These are phyloP conservation scores for Sebastes oblongus DNA, from an alignment of 2,797 vertebrate species.

Conservation along the genomic window DNA sequence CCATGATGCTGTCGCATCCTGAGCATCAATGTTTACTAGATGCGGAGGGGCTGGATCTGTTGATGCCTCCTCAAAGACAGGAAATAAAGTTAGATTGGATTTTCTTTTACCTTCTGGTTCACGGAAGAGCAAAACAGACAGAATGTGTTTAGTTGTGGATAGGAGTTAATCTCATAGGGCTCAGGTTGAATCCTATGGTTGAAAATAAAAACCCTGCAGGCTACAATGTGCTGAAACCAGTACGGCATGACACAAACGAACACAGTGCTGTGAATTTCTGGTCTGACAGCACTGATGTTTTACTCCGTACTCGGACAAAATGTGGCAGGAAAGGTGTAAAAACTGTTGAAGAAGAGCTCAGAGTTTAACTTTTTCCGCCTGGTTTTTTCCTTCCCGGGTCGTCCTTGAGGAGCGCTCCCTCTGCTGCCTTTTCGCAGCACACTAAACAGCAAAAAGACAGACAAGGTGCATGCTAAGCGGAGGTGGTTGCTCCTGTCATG, in stretches of 20 bases:
- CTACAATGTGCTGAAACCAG: neutral
- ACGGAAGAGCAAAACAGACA: neutral
- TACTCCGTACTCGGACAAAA: neutral
- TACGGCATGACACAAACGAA: neutral
- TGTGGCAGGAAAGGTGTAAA: neutral
- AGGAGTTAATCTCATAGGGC: neutral
- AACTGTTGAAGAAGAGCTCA: neutral
- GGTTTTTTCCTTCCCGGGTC: neutral
- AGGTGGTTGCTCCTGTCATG: conserved; percentile 63
- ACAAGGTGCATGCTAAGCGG: conserved; percentile 49
- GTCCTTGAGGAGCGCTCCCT: conserved; percentile 38
- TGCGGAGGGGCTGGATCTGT: neutral
- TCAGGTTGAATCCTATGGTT: neutral
- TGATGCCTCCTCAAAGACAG: neutral
- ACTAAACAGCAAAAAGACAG: conserved; percentile 52
- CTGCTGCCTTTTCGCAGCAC: conserved; percentile 40
- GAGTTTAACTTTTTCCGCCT: neutral
- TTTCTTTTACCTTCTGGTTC: neutral
- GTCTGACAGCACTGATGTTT: neutral
- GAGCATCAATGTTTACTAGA: neutral
- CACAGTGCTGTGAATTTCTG: neutral
- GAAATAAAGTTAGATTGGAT: neutral
- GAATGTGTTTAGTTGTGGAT: neutral
- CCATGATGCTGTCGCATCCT: neutral
- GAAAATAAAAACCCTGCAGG: neutral